Conservation (phyloP, 2,797 vertebrate species). For the Linurgus olivaceus region DNA sequence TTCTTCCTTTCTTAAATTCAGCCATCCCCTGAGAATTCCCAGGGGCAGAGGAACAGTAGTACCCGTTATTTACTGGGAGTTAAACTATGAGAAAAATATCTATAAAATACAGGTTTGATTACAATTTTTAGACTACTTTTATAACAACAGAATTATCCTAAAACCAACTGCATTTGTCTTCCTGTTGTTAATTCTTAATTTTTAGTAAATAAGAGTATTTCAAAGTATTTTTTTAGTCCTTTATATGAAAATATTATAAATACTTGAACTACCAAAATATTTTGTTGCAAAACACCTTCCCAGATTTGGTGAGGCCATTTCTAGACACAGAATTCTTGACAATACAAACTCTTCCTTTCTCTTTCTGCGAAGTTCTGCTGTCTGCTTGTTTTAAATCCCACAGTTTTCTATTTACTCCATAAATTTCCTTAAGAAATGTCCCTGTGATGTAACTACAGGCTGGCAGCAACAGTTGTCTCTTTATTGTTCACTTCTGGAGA, state of each 20-base stretch:
- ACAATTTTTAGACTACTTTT: background rate
- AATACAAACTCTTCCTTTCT: background rate
- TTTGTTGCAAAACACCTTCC: background rate
- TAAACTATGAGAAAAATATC: background rate
- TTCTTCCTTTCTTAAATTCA: conserved; percentile 2
- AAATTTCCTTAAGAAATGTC: background rate
- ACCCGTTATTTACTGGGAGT: background rate
- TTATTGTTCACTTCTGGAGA: background rate
- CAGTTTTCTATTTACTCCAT: background rate
- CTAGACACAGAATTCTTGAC: background rate
- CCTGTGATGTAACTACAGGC: background rate
- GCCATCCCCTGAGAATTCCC: background rate
- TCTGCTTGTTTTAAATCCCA: background rate
- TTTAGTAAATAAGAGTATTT: background rate
- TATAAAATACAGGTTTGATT: rapidly evolving
- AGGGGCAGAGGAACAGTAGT: background rate
- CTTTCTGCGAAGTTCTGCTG: background rate
- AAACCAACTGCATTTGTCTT: background rate
- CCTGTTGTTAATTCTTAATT: background rate
- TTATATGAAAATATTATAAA: background rate
- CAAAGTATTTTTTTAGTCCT: background rate
- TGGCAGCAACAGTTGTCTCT: conserved; percentile 34
- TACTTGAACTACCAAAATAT: background rate
- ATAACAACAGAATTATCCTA: background rate
- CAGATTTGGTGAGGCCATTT: background rate